Conservation (phyloP, 2,113 vertebrate species). For the Saccopteryx leptura region DNA sequence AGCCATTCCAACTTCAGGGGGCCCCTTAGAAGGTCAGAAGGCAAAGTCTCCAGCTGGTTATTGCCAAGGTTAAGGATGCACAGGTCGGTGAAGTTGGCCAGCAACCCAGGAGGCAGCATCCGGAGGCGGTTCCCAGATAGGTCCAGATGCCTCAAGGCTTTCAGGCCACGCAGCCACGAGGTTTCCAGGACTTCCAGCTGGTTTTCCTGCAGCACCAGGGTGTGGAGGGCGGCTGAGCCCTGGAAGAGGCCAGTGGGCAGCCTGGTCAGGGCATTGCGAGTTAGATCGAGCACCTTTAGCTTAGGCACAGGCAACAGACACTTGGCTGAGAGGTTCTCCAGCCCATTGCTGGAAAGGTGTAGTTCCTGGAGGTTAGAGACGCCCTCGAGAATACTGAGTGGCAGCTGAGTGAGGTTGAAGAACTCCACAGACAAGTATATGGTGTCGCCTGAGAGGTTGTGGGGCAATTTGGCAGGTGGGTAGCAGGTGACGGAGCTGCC, state of each 20-base stretch:
- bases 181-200: conserved; percentile 70
- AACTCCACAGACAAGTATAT: conserved; percentile 89
- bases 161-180: conserved; percentile 86
- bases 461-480: conserved; percentile 86
- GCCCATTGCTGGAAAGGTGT: conserved; percentile 91
- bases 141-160: conserved; percentile 88
- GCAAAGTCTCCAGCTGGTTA: conserved; percentile 89
- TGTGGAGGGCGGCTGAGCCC: conserved; percentile 77
- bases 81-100: conserved; percentile 85
- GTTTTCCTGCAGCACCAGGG: conserved; percentile 91
- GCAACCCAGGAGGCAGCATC: conserved; percentile 76
- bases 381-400: conserved; percentile 77
- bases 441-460: conserved; percentile 83
- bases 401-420: conserved; percentile 89
- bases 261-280: conserved; percentile 86
- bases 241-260: conserved; percentile 88
- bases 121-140: conserved; percentile 89
- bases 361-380: conserved; percentile 88
- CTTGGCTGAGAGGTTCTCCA: conserved; percentile 85
- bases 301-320: conserved; percentile 86
- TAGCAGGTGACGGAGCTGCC: conserved; percentile 86
- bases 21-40: conserved; percentile 55
- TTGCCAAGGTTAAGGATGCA: conserved; percentile 89
- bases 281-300: conserved; percentile 91
- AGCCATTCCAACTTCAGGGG: conserved; percentile 87